A percentile compares a stretch with the other conserved stretches of the same genome.
Evolutionary conservation across 1,140 invertebrate genomes (phyloP).

Genomic region (Aleiodes sp.): DNA sequence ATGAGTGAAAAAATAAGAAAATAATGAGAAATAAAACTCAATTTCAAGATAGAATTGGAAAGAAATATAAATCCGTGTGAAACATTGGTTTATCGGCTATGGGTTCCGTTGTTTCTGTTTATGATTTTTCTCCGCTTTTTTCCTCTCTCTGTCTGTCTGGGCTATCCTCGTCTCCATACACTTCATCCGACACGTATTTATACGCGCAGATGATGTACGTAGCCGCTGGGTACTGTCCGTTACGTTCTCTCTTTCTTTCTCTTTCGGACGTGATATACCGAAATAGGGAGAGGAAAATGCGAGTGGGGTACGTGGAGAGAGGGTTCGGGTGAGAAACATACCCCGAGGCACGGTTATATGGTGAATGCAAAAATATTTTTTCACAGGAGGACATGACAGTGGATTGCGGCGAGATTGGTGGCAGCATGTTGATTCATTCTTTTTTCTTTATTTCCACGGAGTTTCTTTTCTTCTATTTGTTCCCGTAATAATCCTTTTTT

Average conservation of each 20-base stretch:
- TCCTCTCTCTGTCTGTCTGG: conserved; percentile 5
- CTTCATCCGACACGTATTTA: background rate
- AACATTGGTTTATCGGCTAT: background rate
- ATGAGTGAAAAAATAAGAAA: no score
- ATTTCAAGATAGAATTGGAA: conserved; percentile 9
- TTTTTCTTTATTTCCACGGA: no score
- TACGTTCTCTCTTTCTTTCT: background rate
- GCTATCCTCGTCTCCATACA: background rate
- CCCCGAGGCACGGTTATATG: background rate
- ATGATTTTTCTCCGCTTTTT: background rate
- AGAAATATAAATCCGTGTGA: conserved; percentile 28
- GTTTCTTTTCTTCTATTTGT: background rate
- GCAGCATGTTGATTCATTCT: conserved; percentile 6
- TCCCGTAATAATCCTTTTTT: background rate
- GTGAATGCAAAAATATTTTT: conserved; percentile 5
- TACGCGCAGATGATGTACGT: conserved; percentile 4
- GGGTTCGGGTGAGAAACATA: background rate
- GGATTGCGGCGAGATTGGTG: background rate
- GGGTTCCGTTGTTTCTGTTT: background rate
- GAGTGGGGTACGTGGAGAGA: no score
- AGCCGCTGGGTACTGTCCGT: conserved; percentile 7
- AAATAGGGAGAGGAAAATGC: background rate
- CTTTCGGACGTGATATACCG: background rate
- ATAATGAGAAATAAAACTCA: background rate
- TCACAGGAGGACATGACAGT: background rate